phyloP scores from a whole-genome alignment of 1,140 invertebrate species.

The Aphis gossypii region DNA sequence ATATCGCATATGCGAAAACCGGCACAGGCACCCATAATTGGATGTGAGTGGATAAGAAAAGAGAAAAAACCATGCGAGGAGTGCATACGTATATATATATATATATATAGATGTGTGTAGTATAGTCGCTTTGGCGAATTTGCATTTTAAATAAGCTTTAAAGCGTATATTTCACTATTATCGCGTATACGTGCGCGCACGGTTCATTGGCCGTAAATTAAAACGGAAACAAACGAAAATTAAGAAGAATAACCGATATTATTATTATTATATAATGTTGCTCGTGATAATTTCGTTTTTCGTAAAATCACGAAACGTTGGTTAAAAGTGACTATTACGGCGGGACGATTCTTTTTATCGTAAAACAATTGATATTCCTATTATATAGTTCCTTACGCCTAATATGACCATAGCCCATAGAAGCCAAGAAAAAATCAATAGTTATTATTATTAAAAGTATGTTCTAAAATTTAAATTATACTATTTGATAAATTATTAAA shows the following conservation, averaged over 20 bases:
- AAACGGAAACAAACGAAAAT: not conserved
- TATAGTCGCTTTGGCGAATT: constrained; percentile 22
- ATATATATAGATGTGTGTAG: not conserved
- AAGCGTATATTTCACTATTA: not conserved
- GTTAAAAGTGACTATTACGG: not conserved
- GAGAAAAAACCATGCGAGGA: constrained; percentile 17
- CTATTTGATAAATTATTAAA: too few species aligned
- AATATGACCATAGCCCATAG: too few species aligned
- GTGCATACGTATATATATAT: not conserved
- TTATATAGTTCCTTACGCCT: too few species aligned
- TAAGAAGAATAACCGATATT: not conserved
- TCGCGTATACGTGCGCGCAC: not conserved
- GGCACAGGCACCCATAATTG: constrained; percentile 46
- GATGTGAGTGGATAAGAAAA: not conserved
- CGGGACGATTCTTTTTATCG: not conserved
- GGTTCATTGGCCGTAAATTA: not conserved
- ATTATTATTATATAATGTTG: not conserved
- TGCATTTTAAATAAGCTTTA: constrained; percentile 56
- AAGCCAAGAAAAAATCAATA: too few species aligned
- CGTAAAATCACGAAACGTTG: not conserved
- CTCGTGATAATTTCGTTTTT: not conserved
- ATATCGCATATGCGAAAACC: constrained; percentile 44
- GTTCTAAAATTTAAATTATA: too few species aligned
- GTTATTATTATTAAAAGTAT: too few species aligned
- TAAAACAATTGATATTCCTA: too few species aligned